These are phyloP conservation scores for Pimephales promelas DNA, from an alignment of 2,113 vertebrate species.

Conservation along the genomic window DNA sequence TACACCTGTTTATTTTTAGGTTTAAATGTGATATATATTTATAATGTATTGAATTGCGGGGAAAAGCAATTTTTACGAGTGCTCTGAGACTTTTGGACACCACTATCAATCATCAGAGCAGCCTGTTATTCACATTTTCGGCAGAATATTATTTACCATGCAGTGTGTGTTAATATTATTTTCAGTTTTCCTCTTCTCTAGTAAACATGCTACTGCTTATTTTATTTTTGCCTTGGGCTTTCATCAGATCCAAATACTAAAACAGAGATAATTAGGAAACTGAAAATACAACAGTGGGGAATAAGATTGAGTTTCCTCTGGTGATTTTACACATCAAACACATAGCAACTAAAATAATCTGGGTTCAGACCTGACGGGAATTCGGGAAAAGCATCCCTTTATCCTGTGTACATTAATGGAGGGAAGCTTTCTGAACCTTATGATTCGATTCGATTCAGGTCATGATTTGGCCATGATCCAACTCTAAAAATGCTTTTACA, in stretches of 20 bases:
- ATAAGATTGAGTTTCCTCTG: slow-evolving; percentile 63
- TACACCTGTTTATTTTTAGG: neutral
- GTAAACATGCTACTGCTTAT: slow-evolving; percentile 46
- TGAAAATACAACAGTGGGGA: slow-evolving; percentile 66
- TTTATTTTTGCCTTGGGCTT: slow-evolving; percentile 60
- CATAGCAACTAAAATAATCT: slow-evolving; percentile 14
- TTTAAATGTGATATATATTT: neutral
- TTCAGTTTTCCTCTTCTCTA: neutral
- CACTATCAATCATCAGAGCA: neutral
- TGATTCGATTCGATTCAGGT: neutral
- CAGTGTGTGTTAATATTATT: neutral
- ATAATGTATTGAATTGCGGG: neutral
- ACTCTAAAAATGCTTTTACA: neutral
- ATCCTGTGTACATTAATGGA: neutral
- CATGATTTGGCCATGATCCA: neutral
- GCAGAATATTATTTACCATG: neutral
- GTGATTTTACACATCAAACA: slow-evolving; percentile 56
- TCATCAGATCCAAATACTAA: slow-evolving; percentile 61
- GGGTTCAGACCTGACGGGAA: neutral
- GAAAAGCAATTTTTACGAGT: neutral
- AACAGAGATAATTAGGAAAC: slow-evolving; percentile 70
- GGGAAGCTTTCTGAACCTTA: neutral
- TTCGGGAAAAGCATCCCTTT: no score
- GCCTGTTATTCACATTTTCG: neutral
- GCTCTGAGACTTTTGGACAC: neutral